Evolutionary conservation across 2,888 invertebrate genomes (phyloP), one percentile per base, ranked within the genome.

Genomic region (Linnaemya tessellans): DNA sequence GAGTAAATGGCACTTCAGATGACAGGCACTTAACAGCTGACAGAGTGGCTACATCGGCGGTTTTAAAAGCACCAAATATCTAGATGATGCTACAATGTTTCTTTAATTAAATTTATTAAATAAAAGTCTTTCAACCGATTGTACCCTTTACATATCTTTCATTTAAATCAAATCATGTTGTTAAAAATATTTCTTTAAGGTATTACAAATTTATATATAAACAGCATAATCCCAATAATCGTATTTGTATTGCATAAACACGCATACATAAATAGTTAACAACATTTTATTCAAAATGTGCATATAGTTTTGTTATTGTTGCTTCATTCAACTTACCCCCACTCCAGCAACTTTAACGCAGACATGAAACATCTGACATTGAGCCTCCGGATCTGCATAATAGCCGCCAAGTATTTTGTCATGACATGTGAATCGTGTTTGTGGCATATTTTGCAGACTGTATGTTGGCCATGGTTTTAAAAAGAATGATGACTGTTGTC

Each of bases 331-430:
- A 93, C 94, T 93, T 92, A 94, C 94, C 89, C 96, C 96, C 65
- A 96, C 94, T 88, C 97, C 97, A 49, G 97, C 96, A 54, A 97
- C 96, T 90, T 96, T 95, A 87, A 97, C 97, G 92, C 97, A 97
- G 84, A 97, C 96, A 91, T 97, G 97, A 93, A 97, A 97, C 93
- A 97, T 96, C 91, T 97, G 97, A 93, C 97, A 97, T 91, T 96
- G 96, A 41, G 97, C 96, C 91, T 97, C 97, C 3, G 96, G 94
- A 93, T 97, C 97, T 49, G 97, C 97, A 92, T 97, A 97, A 93
- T 97, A 97, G 56, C 97, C 97, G 86, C 97, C 97, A 75, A 97
- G 94, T 90, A 97, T 97, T 92, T 97, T 96, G 88, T 96, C 96
- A 90, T 96, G 95, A 92, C 97, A 97, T 89, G 95, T 95, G 93